A percentile compares a stretch with the other conserved stretches of the same genome.
Conservation (phyloP, 2,888 invertebrate species). For the Pseudococcus longispinus region DNA sequence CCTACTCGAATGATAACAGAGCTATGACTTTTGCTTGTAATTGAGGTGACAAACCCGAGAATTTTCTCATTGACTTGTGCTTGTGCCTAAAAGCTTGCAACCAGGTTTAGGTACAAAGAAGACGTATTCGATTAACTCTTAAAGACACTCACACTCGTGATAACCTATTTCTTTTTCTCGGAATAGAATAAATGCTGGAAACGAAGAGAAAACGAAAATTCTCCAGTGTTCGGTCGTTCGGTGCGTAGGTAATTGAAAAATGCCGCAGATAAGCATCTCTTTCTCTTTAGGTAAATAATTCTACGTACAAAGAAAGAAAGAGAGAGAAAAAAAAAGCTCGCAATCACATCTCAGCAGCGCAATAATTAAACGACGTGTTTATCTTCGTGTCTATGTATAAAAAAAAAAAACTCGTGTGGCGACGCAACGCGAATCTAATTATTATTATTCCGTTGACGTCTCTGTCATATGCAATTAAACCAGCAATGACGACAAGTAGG, state of each 20-base stretch:
- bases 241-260: background rate
- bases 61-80: background rate
- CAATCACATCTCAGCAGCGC: background rate
- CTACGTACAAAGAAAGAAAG: background rate
- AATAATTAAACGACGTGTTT: background rate
- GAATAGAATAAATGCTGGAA: too few species aligned
- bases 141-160: background rate
- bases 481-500: constrained; percentile 6
- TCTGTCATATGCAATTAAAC: constrained; percentile 19
- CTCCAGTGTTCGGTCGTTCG: background rate
- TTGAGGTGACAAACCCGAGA: background rate
- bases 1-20: background rate
- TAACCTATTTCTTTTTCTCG: background rate
- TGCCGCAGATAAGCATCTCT: background rate
- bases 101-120: too few species aligned
- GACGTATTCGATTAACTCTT: background rate
- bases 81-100: background rate
- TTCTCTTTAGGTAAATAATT: background rate
- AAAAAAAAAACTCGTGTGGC: background rate
- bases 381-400: background rate
- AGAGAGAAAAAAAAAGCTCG: background rate
- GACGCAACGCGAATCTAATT: background rate
- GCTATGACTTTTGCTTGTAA: background rate
- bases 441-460: constrained; percentile 20
- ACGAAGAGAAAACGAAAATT: background rate